phyloP scores from a whole-genome alignment of 2,113 vertebrate genomes.

The Glaucidium brasilianum region DNA sequence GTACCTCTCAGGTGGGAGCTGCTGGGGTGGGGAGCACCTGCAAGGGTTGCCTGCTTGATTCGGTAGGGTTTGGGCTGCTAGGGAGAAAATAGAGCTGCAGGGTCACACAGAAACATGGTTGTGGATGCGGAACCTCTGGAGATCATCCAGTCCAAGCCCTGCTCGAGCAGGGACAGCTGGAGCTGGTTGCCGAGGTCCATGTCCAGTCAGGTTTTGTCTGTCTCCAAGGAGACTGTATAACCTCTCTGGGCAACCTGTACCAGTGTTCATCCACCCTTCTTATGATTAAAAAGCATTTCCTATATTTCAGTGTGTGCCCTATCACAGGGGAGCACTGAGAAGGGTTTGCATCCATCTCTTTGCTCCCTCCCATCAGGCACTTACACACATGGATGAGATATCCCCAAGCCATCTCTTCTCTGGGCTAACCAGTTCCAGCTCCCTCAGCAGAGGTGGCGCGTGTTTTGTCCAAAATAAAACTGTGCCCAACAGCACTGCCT shows the following conservation, averaged over 20 bases:
- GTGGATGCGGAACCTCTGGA: not conserved
- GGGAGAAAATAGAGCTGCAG: not conserved
- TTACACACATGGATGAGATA: not conserved
- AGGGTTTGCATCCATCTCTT: not conserved
- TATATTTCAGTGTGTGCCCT: not conserved
- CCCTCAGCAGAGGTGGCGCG: not conserved
- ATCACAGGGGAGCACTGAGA: not conserved
- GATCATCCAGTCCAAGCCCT: not conserved
- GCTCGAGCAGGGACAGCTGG: not conserved
- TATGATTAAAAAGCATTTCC: not conserved
- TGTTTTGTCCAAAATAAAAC: not conserved
- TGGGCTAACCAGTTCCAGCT: not conserved
- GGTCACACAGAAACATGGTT: not conserved
- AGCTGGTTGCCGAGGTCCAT: not conserved
- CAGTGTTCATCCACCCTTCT: not conserved
- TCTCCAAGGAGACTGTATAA: not conserved
- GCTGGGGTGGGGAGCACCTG: not conserved
- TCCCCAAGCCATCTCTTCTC: not conserved
- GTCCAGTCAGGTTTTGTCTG: not conserved
- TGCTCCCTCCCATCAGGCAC: not conserved
- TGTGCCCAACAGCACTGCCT: not conserved
- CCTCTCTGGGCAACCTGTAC: not conserved
- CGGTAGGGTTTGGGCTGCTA: not conserved
- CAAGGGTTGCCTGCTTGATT: not conserved
- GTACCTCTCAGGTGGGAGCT: not conserved